phyloP scores from a whole-genome alignment of 2,113 vertebrate species.

The Shinisaurus crocodilurus region DNA sequence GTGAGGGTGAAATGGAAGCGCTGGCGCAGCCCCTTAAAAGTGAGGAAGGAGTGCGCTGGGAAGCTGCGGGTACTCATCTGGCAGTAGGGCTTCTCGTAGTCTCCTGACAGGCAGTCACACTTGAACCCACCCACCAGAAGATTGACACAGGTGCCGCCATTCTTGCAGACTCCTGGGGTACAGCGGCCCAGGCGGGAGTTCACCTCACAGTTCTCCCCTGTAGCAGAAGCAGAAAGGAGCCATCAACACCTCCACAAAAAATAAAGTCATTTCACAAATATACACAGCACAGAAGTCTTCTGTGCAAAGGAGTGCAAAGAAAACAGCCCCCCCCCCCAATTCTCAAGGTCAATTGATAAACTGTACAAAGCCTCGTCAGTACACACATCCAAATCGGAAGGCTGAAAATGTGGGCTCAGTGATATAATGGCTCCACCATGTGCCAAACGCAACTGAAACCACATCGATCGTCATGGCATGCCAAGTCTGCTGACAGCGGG shows the following conservation, averaged over 20 bases:
- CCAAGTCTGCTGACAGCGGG: background rate
- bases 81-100: constrained; percentile 92
- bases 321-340: background rate
- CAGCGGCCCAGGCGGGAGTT: constrained; percentile 90
- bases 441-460: background rate
- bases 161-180: constrained; percentile 86
- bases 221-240: background rate
- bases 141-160: constrained; percentile 91
- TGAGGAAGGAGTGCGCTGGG: constrained; percentile 89
- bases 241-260: background rate
- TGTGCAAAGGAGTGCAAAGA: background rate
- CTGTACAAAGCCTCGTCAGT: background rate
- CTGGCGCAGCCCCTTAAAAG: constrained; percentile 93
- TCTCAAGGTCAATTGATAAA: background rate
- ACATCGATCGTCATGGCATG: background rate
- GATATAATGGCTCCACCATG: background rate
- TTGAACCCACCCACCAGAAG: constrained; percentile 93
- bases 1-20: constrained; percentile 95
- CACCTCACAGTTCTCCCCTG: constrained; percentile 90
- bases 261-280: background rate
- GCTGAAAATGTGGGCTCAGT: background rate
- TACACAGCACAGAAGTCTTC: background rate
- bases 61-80: constrained; percentile 93
- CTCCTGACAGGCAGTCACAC: constrained; percentile 89
- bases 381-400: background rate